Evolutionary conservation across 37 sponge, comb jelly and placozoan species (phyloP).

Genomic region (Diacarnus erythraeanus): DNA sequence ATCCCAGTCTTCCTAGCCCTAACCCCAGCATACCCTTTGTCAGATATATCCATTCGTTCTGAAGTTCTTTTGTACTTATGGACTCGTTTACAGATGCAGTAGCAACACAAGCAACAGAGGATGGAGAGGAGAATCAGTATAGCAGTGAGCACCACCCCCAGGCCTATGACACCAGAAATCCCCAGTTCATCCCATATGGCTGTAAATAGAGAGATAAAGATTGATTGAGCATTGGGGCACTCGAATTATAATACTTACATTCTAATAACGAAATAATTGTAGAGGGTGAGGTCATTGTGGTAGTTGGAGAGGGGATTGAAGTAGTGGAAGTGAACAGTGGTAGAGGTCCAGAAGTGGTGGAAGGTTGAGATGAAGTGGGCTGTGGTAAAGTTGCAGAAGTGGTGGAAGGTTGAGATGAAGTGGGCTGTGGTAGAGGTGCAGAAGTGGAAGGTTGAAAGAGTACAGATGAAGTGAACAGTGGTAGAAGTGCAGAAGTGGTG

Average conservation of each 20-base stretch:
- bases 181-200: not conserved
- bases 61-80: not conserved
- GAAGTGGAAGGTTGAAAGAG: not conserved
- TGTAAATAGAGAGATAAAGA: too few relatives aligned
- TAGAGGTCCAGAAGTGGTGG: not conserved
- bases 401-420: not conserved
- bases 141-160: constrained; percentile 13
- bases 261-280: not conserved
- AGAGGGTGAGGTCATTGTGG: not conserved
- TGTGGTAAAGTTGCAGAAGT: not conserved
- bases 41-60: not conserved
- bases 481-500: not conserved
- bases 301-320: not conserved
- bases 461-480: not conserved
- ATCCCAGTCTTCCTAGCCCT: not conserved
- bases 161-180: not conserved
- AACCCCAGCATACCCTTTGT: not conserved
- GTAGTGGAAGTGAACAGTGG: not conserved
- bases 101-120: constrained; percentile 25
- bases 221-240: too few relatives aligned
- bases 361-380: not conserved
- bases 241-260: too few relatives aligned
- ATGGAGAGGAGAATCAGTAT: constrained; percentile 36
- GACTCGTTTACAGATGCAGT: constrained; percentile 14
- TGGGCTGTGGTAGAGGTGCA: not conserved